phyloP scores from a whole-genome alignment of 1,140 invertebrate genomes.

The Zaprionus ghesquierei region DNA sequence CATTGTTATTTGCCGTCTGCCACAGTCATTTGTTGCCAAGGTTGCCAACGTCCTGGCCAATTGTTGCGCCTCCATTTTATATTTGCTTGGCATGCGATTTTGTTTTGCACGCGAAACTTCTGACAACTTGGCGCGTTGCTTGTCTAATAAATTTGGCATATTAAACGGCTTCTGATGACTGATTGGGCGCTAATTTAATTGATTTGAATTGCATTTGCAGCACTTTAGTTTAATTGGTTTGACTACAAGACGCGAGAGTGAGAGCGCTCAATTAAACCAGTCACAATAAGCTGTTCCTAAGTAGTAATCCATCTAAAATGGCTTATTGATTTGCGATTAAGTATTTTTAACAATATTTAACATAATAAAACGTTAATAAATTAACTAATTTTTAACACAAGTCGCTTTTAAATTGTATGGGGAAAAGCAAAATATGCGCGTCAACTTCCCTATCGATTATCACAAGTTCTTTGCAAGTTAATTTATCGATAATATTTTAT shows the following conservation, averaged over 20 bases:
- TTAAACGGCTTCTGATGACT: slow-evolving; percentile 10
- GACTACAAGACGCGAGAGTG: neutral
- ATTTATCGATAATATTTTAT: neutral
- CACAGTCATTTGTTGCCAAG: slow-evolving; percentile 39
- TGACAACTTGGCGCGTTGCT: slow-evolving; percentile 6
- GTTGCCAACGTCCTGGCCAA: slow-evolving; percentile 48
- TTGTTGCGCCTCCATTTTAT: slow-evolving; percentile 51
- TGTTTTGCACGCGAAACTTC: slow-evolving; percentile 40
- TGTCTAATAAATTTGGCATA: slow-evolving; percentile 14
- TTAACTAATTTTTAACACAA: neutral
- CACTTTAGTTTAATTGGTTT: neutral
- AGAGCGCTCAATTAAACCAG: neutral
- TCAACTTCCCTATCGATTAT: neutral
- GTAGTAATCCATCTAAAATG: neutral
- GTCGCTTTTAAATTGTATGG: neutral
- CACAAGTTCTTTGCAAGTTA: neutral
- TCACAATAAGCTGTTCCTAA: neutral
- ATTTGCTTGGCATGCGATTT: slow-evolving; percentile 19
- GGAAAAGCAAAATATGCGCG: neutral
- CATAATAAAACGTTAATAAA: neutral
- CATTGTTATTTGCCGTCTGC: slow-evolving; percentile 61
- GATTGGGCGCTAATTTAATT: slow-evolving; percentile 46
- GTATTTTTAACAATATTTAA: neutral
- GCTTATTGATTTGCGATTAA: neutral
- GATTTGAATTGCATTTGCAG: neutral